phyloP scores from a whole-genome alignment of 2,113 vertebrate species.

The Ardeotis arabs region DNA sequence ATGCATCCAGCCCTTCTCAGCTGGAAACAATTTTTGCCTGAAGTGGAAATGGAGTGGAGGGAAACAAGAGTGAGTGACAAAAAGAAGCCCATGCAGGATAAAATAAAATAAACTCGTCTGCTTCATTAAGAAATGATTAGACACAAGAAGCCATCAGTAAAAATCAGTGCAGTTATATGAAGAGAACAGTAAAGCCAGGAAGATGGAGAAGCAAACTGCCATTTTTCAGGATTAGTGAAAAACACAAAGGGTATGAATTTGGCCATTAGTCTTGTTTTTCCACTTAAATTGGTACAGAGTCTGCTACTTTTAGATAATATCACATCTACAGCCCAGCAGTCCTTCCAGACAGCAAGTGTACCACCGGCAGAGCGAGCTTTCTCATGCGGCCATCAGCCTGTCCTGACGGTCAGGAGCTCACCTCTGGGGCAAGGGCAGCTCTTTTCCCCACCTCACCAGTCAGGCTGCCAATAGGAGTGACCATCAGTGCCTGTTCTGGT shows the following conservation, averaged over 20 bases:
- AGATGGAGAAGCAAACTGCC: background rate
- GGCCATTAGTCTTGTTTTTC: background rate
- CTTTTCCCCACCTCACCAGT: background rate
- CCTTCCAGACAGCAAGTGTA: background rate
- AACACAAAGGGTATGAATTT: background rate
- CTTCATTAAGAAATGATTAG: constrained; percentile 30
- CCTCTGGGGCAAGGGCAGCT: background rate
- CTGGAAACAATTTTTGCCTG: constrained; percentile 53
- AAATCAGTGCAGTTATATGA: background rate
- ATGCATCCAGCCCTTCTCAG: background rate
- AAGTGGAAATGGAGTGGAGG: background rate
- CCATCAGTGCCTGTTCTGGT: background rate
- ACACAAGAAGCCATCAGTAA: background rate
- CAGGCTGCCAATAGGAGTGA: background rate
- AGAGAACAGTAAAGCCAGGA: background rate
- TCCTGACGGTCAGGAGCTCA: background rate
- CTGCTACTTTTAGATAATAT: background rate
- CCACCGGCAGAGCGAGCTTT: background rate
- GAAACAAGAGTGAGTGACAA: background rate
- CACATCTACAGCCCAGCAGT: background rate
- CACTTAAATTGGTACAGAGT: background rate
- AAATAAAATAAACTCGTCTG: background rate
- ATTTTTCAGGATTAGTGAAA: background rate
- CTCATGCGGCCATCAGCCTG: fast-evolving
- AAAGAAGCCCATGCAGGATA: background rate